phyloP scores from a whole-genome alignment of 2,797 vertebrate genomes.

The Sebastiscus albofasciatus region DNA sequence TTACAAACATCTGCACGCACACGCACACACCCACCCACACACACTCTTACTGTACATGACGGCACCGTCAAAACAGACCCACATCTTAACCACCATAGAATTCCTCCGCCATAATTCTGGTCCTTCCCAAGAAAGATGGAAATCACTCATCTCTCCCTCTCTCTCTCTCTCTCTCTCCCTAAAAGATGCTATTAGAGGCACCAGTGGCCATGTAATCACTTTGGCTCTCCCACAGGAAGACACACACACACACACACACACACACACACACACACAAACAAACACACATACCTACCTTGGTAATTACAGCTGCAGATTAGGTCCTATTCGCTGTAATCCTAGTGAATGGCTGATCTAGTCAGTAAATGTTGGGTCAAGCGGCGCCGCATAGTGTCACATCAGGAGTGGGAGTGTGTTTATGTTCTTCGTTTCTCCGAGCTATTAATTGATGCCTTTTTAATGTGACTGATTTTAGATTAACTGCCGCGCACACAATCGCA shows the following conservation, averaged over 20 bases:
- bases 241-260: slow-evolving; percentile 3
- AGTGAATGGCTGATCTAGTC: slow-evolving; percentile 57
- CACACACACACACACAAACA: slow-evolving; percentile 2
- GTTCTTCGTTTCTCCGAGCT: slow-evolving; percentile 17
- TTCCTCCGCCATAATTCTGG: slow-evolving; percentile 56
- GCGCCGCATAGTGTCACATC: slow-evolving; percentile 33
- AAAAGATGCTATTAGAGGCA: slow-evolving; percentile 84
- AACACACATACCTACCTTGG: slow-evolving; percentile 45
- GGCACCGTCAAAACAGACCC: slow-evolving; percentile 58
- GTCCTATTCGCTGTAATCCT: slow-evolving; percentile 57
- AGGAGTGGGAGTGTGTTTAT: slow-evolving; percentile 12
- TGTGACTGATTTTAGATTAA: slow-evolving; percentile 43
- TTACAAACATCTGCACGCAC: slow-evolving; percentile 58
- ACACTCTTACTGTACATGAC: slow-evolving; percentile 38
- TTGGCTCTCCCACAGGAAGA: slow-evolving; percentile 73
- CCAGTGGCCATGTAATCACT: slow-evolving; percentile 83
- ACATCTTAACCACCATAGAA: slow-evolving; percentile 59
- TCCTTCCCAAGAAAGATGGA: slow-evolving; percentile 63
- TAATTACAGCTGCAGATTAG: slow-evolving; percentile 75
- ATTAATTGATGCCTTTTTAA: slow-evolving; percentile 61
- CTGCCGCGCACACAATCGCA: slow-evolving; percentile 15
- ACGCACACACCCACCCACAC: slow-evolving; percentile 20
- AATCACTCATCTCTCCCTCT: slow-evolving; percentile 56
- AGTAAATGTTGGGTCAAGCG: slow-evolving; percentile 62
- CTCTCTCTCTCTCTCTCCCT: slow-evolving; percentile 17